phyloP scores from a whole-genome alignment of 2,797 vertebrate species.

The Amphiprion clarkii region DNA sequence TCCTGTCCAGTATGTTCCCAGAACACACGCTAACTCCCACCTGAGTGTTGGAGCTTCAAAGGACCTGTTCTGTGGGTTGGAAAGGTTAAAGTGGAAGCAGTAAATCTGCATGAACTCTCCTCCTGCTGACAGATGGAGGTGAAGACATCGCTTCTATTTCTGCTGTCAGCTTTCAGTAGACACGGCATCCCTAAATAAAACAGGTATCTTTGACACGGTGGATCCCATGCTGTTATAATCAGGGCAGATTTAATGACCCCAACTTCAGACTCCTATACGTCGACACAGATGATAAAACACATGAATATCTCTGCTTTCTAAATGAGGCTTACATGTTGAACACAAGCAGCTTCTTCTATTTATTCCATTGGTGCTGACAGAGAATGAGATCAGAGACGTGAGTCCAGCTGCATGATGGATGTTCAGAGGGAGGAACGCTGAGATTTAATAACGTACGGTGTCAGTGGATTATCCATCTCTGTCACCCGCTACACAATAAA shows the following conservation, averaged over 20 bases:
- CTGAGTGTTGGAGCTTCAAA: constrained; percentile 23
- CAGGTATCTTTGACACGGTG: too few species aligned
- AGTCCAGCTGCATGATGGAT: constrained; percentile 60
- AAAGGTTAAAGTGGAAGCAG: constrained; percentile 14
- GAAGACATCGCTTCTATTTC: constrained; percentile 20
- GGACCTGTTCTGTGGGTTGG: constrained; percentile 16
- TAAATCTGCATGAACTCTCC: constrained; percentile 36
- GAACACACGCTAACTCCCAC: constrained; percentile 2
- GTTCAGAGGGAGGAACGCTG: constrained; percentile 27
- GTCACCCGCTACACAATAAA: constrained; percentile 57
- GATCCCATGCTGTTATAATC: constrained; percentile 8
- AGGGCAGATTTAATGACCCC: constrained; percentile 19
- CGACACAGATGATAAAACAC: neutral
- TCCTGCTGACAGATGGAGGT: constrained; percentile 29
- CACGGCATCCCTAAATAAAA: constrained; percentile 21
- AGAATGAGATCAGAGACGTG: constrained; percentile 24
- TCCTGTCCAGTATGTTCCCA: neutral
- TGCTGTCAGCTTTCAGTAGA: constrained; percentile 31
- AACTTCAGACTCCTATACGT: constrained; percentile 19
- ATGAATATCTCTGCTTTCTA: neutral
- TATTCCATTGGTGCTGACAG: neutral
- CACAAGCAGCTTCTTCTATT: neutral
- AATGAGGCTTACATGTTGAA: neutral
- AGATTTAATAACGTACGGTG: constrained; percentile 59
- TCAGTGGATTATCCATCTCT: constrained; percentile 61